Base-by-base conservation (phyloP, 92 coral and sea anemone species). In the Diadumene lineata region DNA sequence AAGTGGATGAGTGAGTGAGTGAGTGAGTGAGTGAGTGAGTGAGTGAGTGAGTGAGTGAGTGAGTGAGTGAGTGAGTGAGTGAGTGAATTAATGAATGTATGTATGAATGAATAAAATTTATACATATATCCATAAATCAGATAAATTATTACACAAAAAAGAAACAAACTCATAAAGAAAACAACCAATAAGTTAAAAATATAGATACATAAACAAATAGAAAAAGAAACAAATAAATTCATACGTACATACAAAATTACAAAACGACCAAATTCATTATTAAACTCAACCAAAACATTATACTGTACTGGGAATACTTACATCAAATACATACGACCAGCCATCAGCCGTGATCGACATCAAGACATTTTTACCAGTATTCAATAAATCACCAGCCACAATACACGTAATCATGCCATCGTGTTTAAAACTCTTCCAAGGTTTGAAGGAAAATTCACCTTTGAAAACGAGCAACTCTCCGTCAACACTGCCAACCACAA, bases 341-440 rank as follows among this genome's bases (percentile, higher is more conserved):
- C 98, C 98, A 71, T 94, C 98, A 0, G 97, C 92, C 11, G 98
- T 94, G 24, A 92, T 69, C 46, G 90, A 88, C 57, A 92, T 69
- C 1, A 94, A 82, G 24, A 81, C 69, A 68, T 94, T 94, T 61
- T 84, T 80, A 22, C 93, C 89, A 24, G 69, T 69, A 70, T 92
- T 86, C 73, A 86, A 81, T 34, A 92, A 61, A 65, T 94, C 98
- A 7, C 96, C 98, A 43, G 82, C 88, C 26, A 85, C 98, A 69
- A 94, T 79, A 77, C 98, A 94, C 11, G 97, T 84, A 46, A 94
- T 87, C 98, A 92, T 92, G 0, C 98, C 97, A 22, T 84, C 75
- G 7, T 92, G 81, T 34, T 31, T 63, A 38, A 78, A 92, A 8
- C 55, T 76, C 66, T 76, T 74, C 96, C 97, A 94, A 19, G 98